These are phyloP conservation scores for Tupaia tana DNA, from an alignment of 2,113 vertebrate species.

Conservation along the genomic window DNA sequence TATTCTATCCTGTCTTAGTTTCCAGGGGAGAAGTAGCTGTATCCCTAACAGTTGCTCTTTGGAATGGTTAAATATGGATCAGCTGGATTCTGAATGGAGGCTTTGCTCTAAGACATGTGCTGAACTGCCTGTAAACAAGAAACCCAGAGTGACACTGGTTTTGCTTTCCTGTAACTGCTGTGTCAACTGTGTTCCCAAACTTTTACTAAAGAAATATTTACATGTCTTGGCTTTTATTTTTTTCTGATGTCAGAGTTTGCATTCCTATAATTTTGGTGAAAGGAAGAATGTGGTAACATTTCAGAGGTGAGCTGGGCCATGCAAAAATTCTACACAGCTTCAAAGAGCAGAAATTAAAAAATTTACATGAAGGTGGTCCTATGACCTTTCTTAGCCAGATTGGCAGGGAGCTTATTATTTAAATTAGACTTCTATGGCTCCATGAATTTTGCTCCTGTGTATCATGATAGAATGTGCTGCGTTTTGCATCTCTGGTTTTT, in stretches of 20 bases:
- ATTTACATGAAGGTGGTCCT: not conserved
- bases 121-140: constrained; percentile 44
- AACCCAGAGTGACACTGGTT: not conserved
- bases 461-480: not conserved
- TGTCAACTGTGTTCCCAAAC: constrained; percentile 49
- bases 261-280: constrained; percentile 59
- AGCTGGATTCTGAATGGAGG: constrained; percentile 16
- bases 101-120: not conserved
- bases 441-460: not conserved
- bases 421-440: not conserved
- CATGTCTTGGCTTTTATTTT: constrained; percentile 63
- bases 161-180: constrained; percentile 49
- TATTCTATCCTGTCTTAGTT: not conserved
- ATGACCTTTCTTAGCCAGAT: not conserved
- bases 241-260: constrained; percentile 56
- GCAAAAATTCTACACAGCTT: not conserved
- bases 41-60: not conserved
- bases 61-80: not conserved
- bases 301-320: constrained; percentile 16
- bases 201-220: constrained; percentile 76
- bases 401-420: not conserved
- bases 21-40: not conserved
- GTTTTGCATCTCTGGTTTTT: constrained; percentile 26
- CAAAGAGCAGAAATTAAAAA: constrained; percentile 23
- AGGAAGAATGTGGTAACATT: constrained; percentile 54